Base-by-base conservation (phyloP, 2,113 vertebrate species). In the Falco punctatus region DNA sequence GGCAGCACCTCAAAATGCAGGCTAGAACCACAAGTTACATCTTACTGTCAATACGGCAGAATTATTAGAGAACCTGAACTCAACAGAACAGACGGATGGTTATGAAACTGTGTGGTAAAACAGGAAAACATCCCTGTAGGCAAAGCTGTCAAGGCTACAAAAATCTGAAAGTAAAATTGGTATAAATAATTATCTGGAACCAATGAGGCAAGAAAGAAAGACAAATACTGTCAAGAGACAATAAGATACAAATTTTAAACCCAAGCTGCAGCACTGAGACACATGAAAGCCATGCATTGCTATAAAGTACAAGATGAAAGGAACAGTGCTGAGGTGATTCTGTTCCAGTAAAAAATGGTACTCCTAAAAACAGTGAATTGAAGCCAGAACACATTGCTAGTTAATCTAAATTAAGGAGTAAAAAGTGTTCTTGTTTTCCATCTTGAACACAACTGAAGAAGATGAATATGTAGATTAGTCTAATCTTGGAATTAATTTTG, bases 111-210 rank as follows among this genome's bases (percentile, higher is more conserved):
- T 48, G 24, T 24, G 59, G 58, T 55, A 92, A 91, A 93, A 48
- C 33, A 89, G 61, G 28, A 86, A 96, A 79, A 86, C 33, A 87
- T 72, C 65, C 80, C 86, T 75, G 30, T n/a, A 91, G 86, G 88
- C 70, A 94, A 91, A 91, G 48, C 65, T 93, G 77, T 89, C 89
- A 97, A 88, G 12, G 28, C 33, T 86, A 61, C 19, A 77, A 92
- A 95, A 96, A 95, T 97, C 79, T 95, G 64, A 90, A 97, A 97
- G 80, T 96, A 85, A 96, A 97, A 97, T 95, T 94, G 52, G 14
- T 94, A 90, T 89, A 94, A 96, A 91, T 95, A 93, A 96, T 96
- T 92, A 94, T 92, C 95, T 87, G 66, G 70, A 97, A 83, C 62
- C 93, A 97, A 92, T 84, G 92, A 95, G 80, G 79, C 86, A 88